Percentiles rank a stretch among this genome's conserved stretches.
phyloP scores from a whole-genome alignment of 1,140 invertebrate genomes.

The Caenorhabditis inopinata region DNA sequence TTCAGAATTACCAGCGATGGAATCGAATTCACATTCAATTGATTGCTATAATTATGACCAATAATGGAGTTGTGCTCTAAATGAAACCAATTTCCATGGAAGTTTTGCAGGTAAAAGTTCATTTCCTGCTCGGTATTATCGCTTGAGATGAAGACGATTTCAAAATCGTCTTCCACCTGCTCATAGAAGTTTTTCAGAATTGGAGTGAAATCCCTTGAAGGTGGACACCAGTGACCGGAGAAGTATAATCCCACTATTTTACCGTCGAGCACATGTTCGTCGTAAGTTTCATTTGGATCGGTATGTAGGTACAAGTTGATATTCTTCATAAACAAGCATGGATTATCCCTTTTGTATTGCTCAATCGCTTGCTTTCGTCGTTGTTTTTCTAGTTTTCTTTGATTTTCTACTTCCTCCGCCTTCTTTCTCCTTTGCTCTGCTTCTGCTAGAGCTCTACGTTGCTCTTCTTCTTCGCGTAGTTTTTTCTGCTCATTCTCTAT shows the following conservation, averaged over 20 bases:
- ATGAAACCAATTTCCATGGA: slow-evolving; percentile 58
- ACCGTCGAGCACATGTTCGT: background rate
- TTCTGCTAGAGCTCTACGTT: background rate
- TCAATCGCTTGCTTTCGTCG: background rate
- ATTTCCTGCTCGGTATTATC: slow-evolving; percentile 56
- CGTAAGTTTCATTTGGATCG: background rate
- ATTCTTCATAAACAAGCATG: background rate
- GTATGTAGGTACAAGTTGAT: background rate
- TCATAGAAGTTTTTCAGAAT: slow-evolving; percentile 60
- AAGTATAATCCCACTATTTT: slow-evolving; percentile 64
- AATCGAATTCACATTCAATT: slow-evolving; percentile 53
- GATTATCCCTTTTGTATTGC: background rate
- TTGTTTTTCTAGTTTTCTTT: background rate
- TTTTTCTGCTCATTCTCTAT: background rate
- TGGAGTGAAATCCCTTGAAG: slow-evolving; percentile 60
- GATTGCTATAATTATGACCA: slow-evolving; percentile 50
- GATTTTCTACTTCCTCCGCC: too few relatives aligned
- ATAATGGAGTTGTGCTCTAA: slow-evolving; percentile 45
- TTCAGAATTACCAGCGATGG: slow-evolving; percentile 60
- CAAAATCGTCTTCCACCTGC: slow-evolving; percentile 59
- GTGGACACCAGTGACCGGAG: slow-evolving; percentile 62
- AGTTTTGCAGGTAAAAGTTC: slow-evolving; percentile 53
- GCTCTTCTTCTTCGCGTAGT: background rate
- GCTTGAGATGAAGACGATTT: slow-evolving; percentile 60
- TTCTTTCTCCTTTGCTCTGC: background rate